Evolutionary conservation across 1,140 invertebrate genomes (phyloP).

Genomic region (Physella acuta): DNA sequence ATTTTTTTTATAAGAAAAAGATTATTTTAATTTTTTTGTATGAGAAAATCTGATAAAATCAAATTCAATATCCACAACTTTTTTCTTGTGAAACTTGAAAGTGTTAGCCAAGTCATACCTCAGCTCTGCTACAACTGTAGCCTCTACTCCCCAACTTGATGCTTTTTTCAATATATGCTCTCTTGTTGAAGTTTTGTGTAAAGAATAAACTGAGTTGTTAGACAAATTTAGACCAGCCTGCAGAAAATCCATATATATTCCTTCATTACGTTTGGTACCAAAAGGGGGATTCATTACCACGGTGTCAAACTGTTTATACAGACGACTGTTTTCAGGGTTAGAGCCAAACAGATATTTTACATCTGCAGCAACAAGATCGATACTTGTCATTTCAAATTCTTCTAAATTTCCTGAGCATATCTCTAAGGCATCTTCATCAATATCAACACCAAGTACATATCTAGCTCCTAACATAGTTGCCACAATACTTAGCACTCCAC

Average conservation of each 20-base stretch:
- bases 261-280: conserved; percentile 87
- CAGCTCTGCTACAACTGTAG: conserved; percentile 81
- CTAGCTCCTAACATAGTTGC: conserved; percentile 75
- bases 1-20: too few relatives aligned
- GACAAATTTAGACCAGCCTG: conserved; percentile 72
- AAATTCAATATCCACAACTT: conserved; percentile 84
- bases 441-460: conserved; percentile 78
- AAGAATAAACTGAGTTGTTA: conserved; percentile 78
- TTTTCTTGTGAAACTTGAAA: conserved; percentile 89
- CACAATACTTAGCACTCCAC: conserved; percentile 82
- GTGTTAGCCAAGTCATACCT: conserved; percentile 81
- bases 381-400: conserved; percentile 71
- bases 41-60: conserved; percentile 73
- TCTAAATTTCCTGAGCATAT: conserved; percentile 73
- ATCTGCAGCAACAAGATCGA: conserved; percentile 71
- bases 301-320: conserved; percentile 80
- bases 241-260: conserved; percentile 88
- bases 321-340: conserved; percentile 20
- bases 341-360: conserved; percentile 37
- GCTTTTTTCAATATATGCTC: conserved; percentile 77
- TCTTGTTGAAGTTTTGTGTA: conserved; percentile 91
- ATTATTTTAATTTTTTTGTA: too few relatives aligned
- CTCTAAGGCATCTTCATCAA: conserved; percentile 80
- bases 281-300: conserved; percentile 98
- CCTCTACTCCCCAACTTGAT: conserved; percentile 70